phyloP scores from a whole-genome alignment of 37 sponge, comb jelly and placozoan species.

The Aplysina aerophoba region DNA sequence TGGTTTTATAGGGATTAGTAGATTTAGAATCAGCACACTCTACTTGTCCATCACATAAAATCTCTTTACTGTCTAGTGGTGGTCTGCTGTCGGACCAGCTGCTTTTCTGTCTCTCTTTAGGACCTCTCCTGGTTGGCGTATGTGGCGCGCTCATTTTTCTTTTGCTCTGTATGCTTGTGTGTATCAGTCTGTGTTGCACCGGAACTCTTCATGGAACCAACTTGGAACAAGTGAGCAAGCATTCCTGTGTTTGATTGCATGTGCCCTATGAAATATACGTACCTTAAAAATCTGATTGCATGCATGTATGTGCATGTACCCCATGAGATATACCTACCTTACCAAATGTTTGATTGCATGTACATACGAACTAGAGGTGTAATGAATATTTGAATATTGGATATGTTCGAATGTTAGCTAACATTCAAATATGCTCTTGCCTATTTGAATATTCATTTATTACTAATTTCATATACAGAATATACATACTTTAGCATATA shows the following conservation, averaged over 20 bases:
- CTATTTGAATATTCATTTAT: too few species aligned
- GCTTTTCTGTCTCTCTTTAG: constrained; percentile 30
- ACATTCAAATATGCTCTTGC: too few species aligned
- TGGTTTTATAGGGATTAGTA: too few species aligned
- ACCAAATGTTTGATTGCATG: not conserved
- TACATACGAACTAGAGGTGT: too few species aligned
- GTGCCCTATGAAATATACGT: not conserved
- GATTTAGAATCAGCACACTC: too few species aligned
- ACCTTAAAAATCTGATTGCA: not conserved
- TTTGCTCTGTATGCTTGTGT: constrained; percentile 52
- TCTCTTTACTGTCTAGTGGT: too few species aligned
- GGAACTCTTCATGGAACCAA: constrained; percentile 61
- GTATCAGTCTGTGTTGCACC: constrained; percentile 65
- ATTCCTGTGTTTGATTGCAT: not conserved
- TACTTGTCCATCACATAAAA: too few species aligned
- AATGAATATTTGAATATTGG: too few species aligned
- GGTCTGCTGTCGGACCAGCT: too few species aligned
- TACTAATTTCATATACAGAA: too few species aligned
- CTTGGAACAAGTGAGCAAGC: constrained; percentile 74
- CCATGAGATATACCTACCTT: not conserved
- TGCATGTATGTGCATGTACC: not conserved
- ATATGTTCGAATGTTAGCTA: too few species aligned
- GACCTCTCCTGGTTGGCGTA: constrained; percentile 49
- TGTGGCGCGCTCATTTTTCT: constrained; percentile 1
- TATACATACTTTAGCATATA: too few species aligned